A percentile compares a stretch with the other conserved stretches of the same genome.
phyloP scores from a whole-genome alignment of 1,140 invertebrate genomes.

The Habropoda laboriosa region DNA sequence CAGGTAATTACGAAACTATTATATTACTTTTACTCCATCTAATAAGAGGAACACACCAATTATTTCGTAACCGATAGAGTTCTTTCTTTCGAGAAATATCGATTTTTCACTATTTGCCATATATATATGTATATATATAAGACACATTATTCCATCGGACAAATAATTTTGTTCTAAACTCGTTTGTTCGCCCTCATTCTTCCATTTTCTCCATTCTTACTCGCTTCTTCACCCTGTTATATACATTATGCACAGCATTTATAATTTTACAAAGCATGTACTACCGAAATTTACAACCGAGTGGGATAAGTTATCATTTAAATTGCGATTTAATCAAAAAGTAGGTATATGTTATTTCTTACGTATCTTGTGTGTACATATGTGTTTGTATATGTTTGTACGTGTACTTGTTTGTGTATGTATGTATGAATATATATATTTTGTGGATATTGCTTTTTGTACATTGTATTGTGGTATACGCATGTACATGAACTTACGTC shows the following conservation, averaged over 20 bases:
- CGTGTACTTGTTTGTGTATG: constrained; percentile 28
- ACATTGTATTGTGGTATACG: constrained; percentile 65
- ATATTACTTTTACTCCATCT: constrained; percentile 58
- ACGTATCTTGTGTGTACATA: constrained; percentile 31
- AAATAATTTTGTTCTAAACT: constrained; percentile 51
- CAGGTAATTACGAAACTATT: constrained; percentile 65
- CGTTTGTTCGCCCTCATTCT: constrained; percentile 28
- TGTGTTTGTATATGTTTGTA: constrained; percentile 27
- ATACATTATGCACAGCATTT: constrained; percentile 61
- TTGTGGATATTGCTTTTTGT: constrained; percentile 69
- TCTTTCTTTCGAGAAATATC: constrained; percentile 44
- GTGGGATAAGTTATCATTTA: constrained; percentile 40
- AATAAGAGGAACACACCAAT: constrained; percentile 64
- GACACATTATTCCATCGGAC: constrained; percentile 68
- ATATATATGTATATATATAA: constrained; percentile 54
- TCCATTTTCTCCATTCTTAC: constrained; percentile 2
- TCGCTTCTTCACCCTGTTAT: constrained; percentile 39
- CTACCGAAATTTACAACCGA: constrained; percentile 63
- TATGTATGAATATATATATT: constrained; percentile 41
- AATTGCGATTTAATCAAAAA: constrained; percentile 48
- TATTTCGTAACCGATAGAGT: constrained; percentile 54
- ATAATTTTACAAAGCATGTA: constrained; percentile 54
- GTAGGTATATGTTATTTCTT: constrained; percentile 47
- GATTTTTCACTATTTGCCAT: constrained; percentile 56
- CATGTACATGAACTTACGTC: constrained; percentile 47